A percentile compares a stretch with the other conserved stretches of the same genome.
phyloP scores from a whole-genome alignment of 2,113 vertebrate genomes.

The Melospiza melodia region DNA sequence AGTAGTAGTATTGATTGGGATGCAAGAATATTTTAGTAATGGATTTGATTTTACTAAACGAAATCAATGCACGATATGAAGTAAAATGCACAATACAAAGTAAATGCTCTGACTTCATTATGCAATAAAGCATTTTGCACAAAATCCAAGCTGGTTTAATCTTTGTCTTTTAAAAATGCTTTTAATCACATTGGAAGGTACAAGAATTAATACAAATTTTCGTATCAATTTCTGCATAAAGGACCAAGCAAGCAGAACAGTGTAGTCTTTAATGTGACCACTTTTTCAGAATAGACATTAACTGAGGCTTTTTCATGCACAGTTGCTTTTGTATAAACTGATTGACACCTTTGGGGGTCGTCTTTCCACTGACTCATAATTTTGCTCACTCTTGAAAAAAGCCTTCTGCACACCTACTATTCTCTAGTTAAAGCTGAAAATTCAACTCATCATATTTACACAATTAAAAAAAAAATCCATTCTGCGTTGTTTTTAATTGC shows the following conservation, averaged over 20 bases:
- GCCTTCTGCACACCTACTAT: slow-evolving; percentile 71
- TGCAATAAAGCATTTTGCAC: not conserved
- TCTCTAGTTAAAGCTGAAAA: slow-evolving; percentile 82
- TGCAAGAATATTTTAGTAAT: not conserved
- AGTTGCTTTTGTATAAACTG: slow-evolving; percentile 91
- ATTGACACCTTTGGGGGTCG: slow-evolving; percentile 87
- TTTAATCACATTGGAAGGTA: not conserved
- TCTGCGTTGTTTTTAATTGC: slow-evolving; percentile 92
- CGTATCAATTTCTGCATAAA: not conserved
- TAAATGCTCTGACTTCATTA: not conserved
- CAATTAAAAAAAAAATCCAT: slow-evolving; percentile 90
- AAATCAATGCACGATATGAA: not conserved
- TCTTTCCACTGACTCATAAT: slow-evolving; percentile 85
- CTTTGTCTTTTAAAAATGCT: not conserved
- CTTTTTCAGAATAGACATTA: slow-evolving; percentile 45
- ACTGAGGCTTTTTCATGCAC: slow-evolving; percentile 87
- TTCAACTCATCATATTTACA: slow-evolving; percentile 91
- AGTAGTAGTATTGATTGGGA: not conserved
- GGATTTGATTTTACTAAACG: not conserved
- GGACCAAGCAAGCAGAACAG: not conserved
- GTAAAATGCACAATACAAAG: not conserved
- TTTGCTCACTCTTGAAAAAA: slow-evolving; percentile 80
- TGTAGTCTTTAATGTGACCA: not conserved
- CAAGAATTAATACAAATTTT: not conserved
- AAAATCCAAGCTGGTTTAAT: not conserved